These are phyloP conservation scores for Platerodrilus igneus DNA, from an alignment of 2,888 invertebrate species.

Conservation along the genomic window DNA sequence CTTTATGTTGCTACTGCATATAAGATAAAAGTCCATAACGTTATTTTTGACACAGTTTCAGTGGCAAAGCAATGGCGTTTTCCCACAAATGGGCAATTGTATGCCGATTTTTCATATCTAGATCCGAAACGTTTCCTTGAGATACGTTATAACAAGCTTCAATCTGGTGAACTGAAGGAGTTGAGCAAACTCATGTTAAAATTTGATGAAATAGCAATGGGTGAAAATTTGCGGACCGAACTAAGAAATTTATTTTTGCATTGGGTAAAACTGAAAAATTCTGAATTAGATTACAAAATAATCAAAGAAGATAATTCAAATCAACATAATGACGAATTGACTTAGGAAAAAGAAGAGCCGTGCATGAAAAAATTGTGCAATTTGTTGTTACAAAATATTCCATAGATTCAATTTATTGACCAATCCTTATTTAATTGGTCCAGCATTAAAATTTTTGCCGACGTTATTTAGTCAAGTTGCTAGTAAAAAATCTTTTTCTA, in stretches of 20 bases:
- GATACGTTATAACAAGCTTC: too few relatives aligned
- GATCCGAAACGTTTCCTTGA: constrained; percentile 2
- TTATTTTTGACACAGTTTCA: constrained; percentile 1
- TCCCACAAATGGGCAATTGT: neutral
- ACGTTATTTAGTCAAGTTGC: neutral
- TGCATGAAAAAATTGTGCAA: constrained; percentile 5
- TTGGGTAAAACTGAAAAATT: constrained; percentile 3
- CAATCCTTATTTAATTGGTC: neutral
- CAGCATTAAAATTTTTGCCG: neutral
- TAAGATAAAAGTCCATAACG: constrained; percentile 4
- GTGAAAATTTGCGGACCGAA: constrained; percentile 3
- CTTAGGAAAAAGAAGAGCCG: too few relatives aligned
- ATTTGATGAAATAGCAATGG: neutral
- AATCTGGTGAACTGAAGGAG: too few relatives aligned
- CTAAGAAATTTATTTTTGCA: neutral
- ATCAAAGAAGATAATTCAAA: too few relatives aligned
- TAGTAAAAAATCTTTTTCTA: constrained; percentile 2
- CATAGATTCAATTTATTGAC: constrained; percentile 3
- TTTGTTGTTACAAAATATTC: constrained; percentile 2
- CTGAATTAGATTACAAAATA: constrained; percentile 2
- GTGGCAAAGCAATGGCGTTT: neutral
- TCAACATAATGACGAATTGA: too few relatives aligned
- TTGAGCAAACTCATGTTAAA: constrained; percentile 2
- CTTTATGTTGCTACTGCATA: too few relatives aligned
- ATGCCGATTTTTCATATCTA: constrained; percentile 1